These are phyloP conservation scores for Lasioglossum malachurum DNA, from an alignment of 2,888 invertebrate species.

Conservation along the genomic window DNA sequence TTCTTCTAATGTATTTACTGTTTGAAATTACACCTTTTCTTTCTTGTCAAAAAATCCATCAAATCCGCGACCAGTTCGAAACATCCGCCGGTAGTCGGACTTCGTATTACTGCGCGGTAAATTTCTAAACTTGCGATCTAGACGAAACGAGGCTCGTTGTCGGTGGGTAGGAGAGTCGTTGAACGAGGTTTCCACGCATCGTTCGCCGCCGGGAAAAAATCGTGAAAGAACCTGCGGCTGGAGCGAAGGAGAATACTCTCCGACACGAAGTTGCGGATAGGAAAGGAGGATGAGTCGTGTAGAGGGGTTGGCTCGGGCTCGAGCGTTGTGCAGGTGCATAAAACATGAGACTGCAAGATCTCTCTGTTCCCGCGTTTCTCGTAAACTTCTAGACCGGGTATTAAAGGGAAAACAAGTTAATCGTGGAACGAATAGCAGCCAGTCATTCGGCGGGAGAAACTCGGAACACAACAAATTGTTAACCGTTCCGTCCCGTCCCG, in stretches of 20 bases:
- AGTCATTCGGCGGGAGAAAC: slow-evolving; percentile 6
- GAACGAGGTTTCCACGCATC: not conserved
- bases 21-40: too few relatives aligned
- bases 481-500: not conserved
- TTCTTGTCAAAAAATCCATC: too few relatives aligned
- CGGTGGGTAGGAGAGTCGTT: not conserved
- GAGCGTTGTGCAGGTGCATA: not conserved
- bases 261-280: not conserved
- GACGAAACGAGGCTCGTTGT: not conserved
- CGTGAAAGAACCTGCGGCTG: not conserved
- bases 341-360: slow-evolving; percentile 26
- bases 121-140: not conserved
- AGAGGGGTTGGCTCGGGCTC: not conserved
- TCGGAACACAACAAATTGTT: not conserved
- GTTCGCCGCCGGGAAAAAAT: not conserved
- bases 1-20: too few relatives aligned
- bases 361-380: not conserved
- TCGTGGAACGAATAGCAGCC: slow-evolving; percentile 3
- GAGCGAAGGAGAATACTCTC: not conserved
- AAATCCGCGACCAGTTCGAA: too few relatives aligned
- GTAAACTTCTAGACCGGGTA: not conserved
- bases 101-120: too few relatives aligned
- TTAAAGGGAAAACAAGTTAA: slow-evolving; percentile 10
- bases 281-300: not conserved
- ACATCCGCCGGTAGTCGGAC: too few relatives aligned